Evolutionary conservation across 1,140 invertebrate genomes (phyloP).

Genomic region (Heliconius himera): DNA sequence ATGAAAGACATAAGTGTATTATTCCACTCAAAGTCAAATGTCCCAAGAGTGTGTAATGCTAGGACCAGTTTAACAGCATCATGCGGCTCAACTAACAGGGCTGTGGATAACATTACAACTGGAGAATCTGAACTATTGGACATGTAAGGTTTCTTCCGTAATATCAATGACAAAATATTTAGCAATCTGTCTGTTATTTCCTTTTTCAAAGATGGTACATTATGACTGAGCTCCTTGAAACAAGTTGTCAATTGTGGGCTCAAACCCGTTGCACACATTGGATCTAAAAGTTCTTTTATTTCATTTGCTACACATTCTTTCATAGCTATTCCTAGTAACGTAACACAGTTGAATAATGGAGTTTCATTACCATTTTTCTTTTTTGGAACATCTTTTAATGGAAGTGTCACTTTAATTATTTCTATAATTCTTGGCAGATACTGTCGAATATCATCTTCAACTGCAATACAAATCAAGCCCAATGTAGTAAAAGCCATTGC

Average conservation of each 20-base stretch:
- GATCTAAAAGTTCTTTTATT: conserved; percentile 93
- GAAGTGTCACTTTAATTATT: conserved; percentile 90
- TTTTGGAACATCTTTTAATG: conserved; percentile 89
- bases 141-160: conserved; percentile 93
- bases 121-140: conserved; percentile 81
- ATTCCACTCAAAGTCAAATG: conserved; percentile 98
- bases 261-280: conserved; percentile 95
- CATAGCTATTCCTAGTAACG: conserved; percentile 93
- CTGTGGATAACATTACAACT: conserved; percentile 59
- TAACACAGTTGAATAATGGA: conserved; percentile 96
- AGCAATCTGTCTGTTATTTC: conserved; percentile 96
- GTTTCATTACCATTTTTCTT: conserved; percentile 91
- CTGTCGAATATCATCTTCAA: conserved; percentile 90
- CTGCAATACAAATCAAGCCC: conserved; percentile 94
- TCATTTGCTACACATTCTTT: conserved; percentile 89
- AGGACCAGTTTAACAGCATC: conserved; percentile 94
- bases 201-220: conserved; percentile 93
- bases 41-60: conserved; percentile 95
- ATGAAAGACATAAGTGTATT: conserved; percentile 97
- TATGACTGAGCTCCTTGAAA: conserved; percentile 93
- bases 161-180: conserved; percentile 92
- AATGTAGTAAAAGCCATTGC: conserved; percentile 94
- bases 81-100: conserved; percentile 78
- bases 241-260: conserved; percentile 95
- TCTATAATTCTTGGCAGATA: conserved; percentile 94